Evolutionary conservation across 2,888 invertebrate species (phyloP), one percentile per base, ranked within the genome.

Genomic region (Gnatocerus cornutus): DNA sequence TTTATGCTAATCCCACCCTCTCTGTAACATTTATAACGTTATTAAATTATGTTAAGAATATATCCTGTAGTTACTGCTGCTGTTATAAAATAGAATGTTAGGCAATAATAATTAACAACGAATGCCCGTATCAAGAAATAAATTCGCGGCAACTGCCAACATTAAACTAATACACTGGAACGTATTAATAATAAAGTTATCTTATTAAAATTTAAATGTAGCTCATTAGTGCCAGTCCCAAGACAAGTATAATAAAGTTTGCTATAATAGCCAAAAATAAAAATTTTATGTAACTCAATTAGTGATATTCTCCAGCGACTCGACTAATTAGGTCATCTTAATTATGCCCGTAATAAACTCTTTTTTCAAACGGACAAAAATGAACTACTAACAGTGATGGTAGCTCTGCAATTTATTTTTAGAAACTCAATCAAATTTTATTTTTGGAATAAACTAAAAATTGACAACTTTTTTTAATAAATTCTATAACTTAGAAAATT

Each of bases 241-340:
- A 29, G 59, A 46, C 29, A 59, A 46, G 59, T 46, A 14, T 46
- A 59, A 59, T 59, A 59, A 59, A 59, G 59, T 45, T 59, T 33
- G 59, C 9, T 45, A 45, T 59, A 46, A 59, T 43, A 45, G 59
- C 14, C 39, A 50, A 48, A 61, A 61, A 61, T 61, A 61, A 61
- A 61, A 61, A 48, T 61, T 50, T 45, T 59, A 46, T 59, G 29
- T 45, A 59, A 59, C 48, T 50, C 14, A 33, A 61, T 61, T 61
- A 46, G 61, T 37, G 59, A 45, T 59, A 46, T 29, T 59, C 33
- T 33, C 61, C 30, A 12, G 33, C n/a, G 39, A 39, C 46, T 50
- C 4, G 50, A 10, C 16, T 61, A 61, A 61, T 61, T 50, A 61
- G 61, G 61, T 61, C 61, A 61, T 61, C 61, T 61, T 61, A 61